Evolutionary conservation across 2,888 invertebrate genomes (phyloP).

Genomic region (Dicycla oo): DNA sequence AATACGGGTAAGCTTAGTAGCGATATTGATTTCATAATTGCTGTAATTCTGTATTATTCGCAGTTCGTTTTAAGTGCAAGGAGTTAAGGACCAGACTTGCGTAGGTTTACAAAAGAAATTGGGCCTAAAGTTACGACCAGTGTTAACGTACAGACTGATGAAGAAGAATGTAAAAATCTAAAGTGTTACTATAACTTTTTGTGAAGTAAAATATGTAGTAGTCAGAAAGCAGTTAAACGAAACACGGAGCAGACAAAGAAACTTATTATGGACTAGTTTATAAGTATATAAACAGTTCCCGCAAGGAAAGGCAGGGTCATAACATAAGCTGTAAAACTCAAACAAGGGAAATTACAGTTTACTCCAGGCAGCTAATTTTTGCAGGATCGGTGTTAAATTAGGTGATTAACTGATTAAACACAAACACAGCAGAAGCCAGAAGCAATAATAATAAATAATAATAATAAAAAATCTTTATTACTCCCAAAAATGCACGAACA

Average conservation of each 20-base stretch:
- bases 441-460: no score
- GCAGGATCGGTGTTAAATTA: not conserved
- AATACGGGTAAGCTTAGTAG: not conserved
- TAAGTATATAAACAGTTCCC: conserved; percentile 17
- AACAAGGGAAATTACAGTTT: conserved; percentile 30
- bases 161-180: not conserved
- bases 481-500: no score
- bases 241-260: conserved; percentile 15
- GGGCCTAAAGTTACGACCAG: not conserved
- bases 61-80: conserved; percentile 2
- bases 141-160: conserved; percentile 12
- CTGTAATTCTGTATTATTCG: not conserved
- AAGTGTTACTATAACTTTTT: not conserved
- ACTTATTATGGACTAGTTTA: conserved; percentile 8
- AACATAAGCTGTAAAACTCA: conserved; percentile 16
- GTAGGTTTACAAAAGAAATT: conserved; percentile 25
- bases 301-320: conserved; percentile 13
- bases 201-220: not conserved
- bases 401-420: conserved; percentile 5
- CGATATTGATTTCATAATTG: conserved; percentile 17
- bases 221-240: conserved; percentile 11
- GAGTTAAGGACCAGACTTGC: no score
- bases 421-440: conserved; percentile 3
- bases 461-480: no score
- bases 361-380: conserved; percentile 3